Percentiles rank a stretch among this genome's conserved stretches.
phyloP scores from a whole-genome alignment of 2,888 invertebrate genomes.

The Caenorhabditis angaria region DNA sequence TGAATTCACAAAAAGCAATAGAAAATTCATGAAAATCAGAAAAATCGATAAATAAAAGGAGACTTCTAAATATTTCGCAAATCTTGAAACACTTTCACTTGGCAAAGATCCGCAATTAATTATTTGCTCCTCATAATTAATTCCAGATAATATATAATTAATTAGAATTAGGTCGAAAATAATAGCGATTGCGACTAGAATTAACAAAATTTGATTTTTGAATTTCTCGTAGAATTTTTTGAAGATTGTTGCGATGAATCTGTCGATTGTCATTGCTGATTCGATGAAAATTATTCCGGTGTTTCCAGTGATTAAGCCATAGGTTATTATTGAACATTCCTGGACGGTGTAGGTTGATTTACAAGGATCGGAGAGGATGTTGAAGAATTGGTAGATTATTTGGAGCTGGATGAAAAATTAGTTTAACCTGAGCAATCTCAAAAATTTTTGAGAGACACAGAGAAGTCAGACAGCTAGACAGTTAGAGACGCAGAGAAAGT shows the following conservation, averaged over 20 bases:
- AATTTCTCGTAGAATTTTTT: not conserved
- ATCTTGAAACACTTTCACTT: not conserved
- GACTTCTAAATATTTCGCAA: no score
- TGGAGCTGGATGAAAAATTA: conserved; percentile 35
- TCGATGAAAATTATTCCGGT: not conserved
- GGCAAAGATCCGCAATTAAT: not conserved
- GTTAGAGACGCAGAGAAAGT: no score
- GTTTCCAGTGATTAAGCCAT: not conserved
- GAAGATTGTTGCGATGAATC: not conserved
- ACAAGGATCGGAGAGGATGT: conserved; percentile 26
- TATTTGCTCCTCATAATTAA: not conserved
- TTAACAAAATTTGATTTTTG: no score
- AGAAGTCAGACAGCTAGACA: no score
- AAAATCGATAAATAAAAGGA: not conserved
- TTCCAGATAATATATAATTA: not conserved
- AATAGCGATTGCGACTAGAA: no score
- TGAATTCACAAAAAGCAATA: not conserved
- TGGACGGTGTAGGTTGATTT: conserved; percentile 17
- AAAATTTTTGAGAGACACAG: no score
- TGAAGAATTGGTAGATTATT: conserved; percentile 28
- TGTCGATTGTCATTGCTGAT: not conserved
- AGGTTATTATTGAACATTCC: conserved; percentile 1
- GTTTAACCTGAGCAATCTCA: no score
- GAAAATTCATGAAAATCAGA: not conserved
- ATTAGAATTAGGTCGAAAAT: no score